Evolutionary conservation across 2,797 vertebrate genomes (phyloP).

Genomic region (Erethizon dorsatum): DNA sequence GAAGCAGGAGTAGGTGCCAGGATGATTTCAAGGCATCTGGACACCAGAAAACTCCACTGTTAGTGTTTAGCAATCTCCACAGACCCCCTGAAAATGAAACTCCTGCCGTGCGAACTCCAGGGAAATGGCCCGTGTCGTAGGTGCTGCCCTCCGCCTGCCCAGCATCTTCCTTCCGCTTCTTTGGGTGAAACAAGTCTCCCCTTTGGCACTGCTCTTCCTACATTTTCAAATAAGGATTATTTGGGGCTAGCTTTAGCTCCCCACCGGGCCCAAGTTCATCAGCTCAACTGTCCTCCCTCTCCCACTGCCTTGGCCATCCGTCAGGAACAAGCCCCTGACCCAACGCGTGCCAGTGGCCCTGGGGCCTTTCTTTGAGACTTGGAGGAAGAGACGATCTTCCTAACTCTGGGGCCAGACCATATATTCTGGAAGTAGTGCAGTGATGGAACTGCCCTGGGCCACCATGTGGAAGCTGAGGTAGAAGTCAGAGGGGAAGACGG

Average conservation of each 20-base stretch:
- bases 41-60: not conserved
- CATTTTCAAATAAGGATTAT: not conserved
- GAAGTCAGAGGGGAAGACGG: not conserved
- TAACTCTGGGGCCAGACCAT: not conserved
- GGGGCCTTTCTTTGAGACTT: not conserved
- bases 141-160: not conserved
- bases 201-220: rapidly evolving
- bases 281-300: not conserved
- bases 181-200: not conserved
- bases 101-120: too few relatives aligned
- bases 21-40: not conserved
- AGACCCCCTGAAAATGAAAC: not conserved
- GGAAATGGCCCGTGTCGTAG: rapidly evolving
- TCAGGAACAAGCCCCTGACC: not conserved
- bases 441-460: not conserved
- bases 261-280: rapidly evolving
- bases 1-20: not conserved
- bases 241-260: not conserved
- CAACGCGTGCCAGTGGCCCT: not conserved
- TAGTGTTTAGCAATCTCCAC: not conserved
- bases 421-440: not conserved
- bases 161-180: not conserved
- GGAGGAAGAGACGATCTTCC: not conserved
- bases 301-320: not conserved
- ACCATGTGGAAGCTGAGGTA: not conserved